These are phyloP conservation scores for Ochropacha duplaris DNA, from an alignment of 2,888 invertebrate species.

Conservation along the genomic window DNA sequence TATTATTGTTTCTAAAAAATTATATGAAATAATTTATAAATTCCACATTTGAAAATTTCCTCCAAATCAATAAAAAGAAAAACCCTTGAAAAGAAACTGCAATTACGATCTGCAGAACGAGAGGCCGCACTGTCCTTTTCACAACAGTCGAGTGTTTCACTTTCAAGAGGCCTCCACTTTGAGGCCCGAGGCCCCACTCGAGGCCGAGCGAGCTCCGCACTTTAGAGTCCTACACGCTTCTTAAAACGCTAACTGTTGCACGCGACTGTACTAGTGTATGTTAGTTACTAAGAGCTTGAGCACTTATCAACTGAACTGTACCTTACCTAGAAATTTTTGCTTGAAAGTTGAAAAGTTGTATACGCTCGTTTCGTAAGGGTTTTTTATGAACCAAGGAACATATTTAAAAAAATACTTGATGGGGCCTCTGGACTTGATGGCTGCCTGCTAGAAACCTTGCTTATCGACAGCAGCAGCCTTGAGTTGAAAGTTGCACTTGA, in stretches of 20 bases:
- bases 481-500: no score
- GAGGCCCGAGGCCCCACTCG: slow-evolving; percentile 28
- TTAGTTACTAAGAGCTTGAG: slow-evolving; percentile 4
- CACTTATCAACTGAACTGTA: slow-evolving; percentile 1
- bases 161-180: slow-evolving; percentile 14
- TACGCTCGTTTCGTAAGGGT: neutral
- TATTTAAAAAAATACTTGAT: no score
- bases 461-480: no score
- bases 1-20: neutral
- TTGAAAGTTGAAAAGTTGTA: neutral
- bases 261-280: slow-evolving; percentile 28
- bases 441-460: no score
- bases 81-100: neutral
- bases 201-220: slow-evolving; percentile 31
- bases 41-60: neutral
- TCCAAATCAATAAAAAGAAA: neutral
- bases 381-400: neutral
- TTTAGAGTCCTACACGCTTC: slow-evolving; percentile 24
- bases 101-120: slow-evolving; percentile 26
- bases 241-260: slow-evolving; percentile 39
- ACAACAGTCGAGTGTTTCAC: slow-evolving; percentile 25
- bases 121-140: slow-evolving; percentile 40
- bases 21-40: neutral
- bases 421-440: no score
- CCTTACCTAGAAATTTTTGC: neutral